phyloP scores from a whole-genome alignment of 2,113 vertebrate species.

The Apistogramma diplotaenia region DNA sequence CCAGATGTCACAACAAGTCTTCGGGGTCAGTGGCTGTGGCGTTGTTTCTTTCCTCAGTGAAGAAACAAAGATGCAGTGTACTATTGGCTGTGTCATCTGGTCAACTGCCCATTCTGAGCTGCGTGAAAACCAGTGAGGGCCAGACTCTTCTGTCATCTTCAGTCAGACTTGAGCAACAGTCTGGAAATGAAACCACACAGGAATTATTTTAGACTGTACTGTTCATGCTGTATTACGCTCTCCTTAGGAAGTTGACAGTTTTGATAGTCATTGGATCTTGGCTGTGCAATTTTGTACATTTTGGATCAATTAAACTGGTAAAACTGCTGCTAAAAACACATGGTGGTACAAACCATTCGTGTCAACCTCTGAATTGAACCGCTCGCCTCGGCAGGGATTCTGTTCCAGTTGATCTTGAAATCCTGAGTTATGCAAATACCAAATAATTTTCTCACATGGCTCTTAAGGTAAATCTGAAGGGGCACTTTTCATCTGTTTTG shows the following conservation, averaged over 20 bases:
- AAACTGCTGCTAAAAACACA: not conserved
- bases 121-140: conserved; percentile 23
- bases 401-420: not conserved
- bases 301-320: not conserved
- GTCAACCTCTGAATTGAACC: not conserved
- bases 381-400: not conserved
- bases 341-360: not conserved
- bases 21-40: conserved; percentile 49
- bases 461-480: not conserved
- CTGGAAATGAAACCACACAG: not conserved
- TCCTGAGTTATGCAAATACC: not conserved
- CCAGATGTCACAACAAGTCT: conserved; percentile 65
- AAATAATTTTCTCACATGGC: not conserved
- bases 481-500: not conserved
- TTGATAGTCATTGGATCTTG: not conserved
- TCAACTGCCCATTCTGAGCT: conserved; percentile 48
- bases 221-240: not conserved
- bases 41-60: conserved; percentile 49
- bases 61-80: conserved; percentile 73
- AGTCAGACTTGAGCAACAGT: not conserved
- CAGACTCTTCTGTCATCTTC: conserved; percentile 2
- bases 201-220: not conserved
- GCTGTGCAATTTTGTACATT: not conserved
- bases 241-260: not conserved
- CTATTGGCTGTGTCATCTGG: conserved; percentile 72